Evolutionary conservation across 2,888 invertebrate genomes (phyloP).

Genomic region (Amitus sp.): DNA sequence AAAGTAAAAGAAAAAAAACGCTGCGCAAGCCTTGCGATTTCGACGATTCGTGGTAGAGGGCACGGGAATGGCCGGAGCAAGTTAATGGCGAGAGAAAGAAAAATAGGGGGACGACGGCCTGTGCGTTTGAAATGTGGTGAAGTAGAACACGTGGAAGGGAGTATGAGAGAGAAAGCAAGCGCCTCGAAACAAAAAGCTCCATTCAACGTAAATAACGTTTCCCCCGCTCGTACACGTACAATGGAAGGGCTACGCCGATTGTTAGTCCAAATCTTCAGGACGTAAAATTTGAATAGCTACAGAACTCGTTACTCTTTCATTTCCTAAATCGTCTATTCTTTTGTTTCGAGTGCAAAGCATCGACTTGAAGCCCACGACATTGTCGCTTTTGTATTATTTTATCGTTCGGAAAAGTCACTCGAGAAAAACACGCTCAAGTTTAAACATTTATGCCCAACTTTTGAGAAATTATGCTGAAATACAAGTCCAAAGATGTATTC

Average conservation of each 20-base stretch:
- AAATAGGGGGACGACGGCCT: background rate
- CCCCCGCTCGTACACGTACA: conserved; percentile 4
- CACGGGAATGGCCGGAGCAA: background rate
- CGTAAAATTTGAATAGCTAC: conserved; percentile 2
- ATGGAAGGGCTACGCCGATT: conserved; percentile 3
- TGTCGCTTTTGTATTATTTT: background rate
- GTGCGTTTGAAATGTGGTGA: background rate
- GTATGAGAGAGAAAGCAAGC: background rate
- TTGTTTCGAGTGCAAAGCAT: too few relatives aligned
- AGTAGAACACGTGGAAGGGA: background rate
- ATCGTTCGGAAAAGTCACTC: too few relatives aligned
- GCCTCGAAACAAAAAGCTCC: conserved; percentile 2
- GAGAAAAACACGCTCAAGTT: too few relatives aligned
- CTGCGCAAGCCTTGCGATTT: too few relatives aligned
- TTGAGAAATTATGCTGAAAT: too few relatives aligned
- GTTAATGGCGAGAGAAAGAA: background rate
- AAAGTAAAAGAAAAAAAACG: too few relatives aligned
- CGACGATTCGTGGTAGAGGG: background rate
- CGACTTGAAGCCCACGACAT: background rate
- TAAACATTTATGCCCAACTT: too few relatives aligned
- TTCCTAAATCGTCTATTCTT: too few relatives aligned
- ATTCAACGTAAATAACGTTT: conserved; percentile 7
- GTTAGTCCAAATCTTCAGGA: conserved; percentile 1
- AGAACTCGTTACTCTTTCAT: background rate
- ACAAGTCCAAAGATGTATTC: too few relatives aligned